phyloP scores from a whole-genome alignment of 2,113 vertebrate genomes.

The Lipophrys pholis region DNA sequence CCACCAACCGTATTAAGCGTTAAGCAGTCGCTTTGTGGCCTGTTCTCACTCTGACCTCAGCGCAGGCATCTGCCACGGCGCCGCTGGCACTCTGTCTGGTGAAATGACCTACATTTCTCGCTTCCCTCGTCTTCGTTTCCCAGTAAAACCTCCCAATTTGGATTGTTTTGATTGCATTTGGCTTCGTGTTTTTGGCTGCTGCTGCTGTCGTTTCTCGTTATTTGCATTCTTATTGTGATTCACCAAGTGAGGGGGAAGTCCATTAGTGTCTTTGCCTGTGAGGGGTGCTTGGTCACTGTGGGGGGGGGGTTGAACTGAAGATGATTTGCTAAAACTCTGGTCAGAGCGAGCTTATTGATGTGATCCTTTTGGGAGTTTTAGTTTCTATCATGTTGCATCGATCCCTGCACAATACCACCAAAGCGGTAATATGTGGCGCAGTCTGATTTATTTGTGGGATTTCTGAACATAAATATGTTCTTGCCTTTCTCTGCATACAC shows the following conservation, averaged over 20 bases:
- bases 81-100: slow-evolving; percentile 46
- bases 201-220: background rate
- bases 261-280: slow-evolving; percentile 30
- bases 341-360: slow-evolving; percentile 37
- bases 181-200: slow-evolving; percentile 3
- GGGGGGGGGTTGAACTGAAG: slow-evolving; percentile 24
- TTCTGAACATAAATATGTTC: background rate
- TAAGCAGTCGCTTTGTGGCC: background rate
- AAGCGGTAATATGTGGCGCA: slow-evolving; percentile 7
- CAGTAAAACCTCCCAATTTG: slow-evolving; percentile 17
- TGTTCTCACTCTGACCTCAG: slow-evolving; percentile 55
- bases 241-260: slow-evolving; percentile 20
- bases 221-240: slow-evolving; percentile 27
- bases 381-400: slow-evolving; percentile 9
- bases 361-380: slow-evolving; percentile 5
- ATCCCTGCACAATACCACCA: slow-evolving; percentile 14
- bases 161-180: slow-evolving; percentile 14
- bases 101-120: slow-evolving; percentile 42
- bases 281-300: slow-evolving; percentile 13
- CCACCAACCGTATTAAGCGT: slow-evolving; percentile 33
- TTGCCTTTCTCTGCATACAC: background rate
- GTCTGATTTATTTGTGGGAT: slow-evolving; percentile 2
- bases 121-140: slow-evolving; percentile 34
- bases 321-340: slow-evolving; percentile 42
- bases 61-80: slow-evolving; percentile 46